Conservation (phyloP, 1,140 invertebrate species). For the Formica exsecta region DNA sequence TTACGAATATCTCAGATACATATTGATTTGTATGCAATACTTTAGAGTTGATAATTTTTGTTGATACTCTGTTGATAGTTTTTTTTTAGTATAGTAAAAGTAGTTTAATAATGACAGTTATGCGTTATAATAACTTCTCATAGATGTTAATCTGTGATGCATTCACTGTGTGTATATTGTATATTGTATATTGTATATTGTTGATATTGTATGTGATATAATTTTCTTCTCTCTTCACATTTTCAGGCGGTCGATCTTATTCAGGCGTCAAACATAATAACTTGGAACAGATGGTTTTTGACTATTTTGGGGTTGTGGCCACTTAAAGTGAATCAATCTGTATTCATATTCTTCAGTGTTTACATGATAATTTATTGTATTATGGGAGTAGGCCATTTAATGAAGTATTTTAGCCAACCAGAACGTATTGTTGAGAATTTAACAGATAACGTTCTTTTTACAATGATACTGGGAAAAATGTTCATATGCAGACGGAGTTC, state of each 20-base stretch:
- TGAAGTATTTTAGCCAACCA: background rate
- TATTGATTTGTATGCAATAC: too few species aligned
- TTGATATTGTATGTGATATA: background rate
- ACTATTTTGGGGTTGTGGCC: conserved; percentile 48
- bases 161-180: too few species aligned
- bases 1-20: too few species aligned
- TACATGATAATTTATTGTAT: conserved; percentile 35
- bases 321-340: background rate
- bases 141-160: too few species aligned
- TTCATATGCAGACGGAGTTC: background rate
- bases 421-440: conserved; percentile 42
- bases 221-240: background rate
- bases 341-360: conserved; percentile 1
- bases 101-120: too few species aligned
- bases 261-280: conserved; percentile 16
- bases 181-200: too few species aligned
- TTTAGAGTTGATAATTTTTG: too few species aligned
- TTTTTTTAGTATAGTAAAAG: too few species aligned
- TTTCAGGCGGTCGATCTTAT: background rate
- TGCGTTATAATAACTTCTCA: too few species aligned
- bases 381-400: conserved; percentile 23
- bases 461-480: conserved; percentile 34
- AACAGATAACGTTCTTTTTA: conserved; percentile 17
- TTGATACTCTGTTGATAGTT: too few species aligned
- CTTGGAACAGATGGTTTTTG: conserved; percentile 53